Base-by-base conservation (phyloP, 1,140 invertebrate genomes). In the Ditylenchus dipsaci region DNA sequence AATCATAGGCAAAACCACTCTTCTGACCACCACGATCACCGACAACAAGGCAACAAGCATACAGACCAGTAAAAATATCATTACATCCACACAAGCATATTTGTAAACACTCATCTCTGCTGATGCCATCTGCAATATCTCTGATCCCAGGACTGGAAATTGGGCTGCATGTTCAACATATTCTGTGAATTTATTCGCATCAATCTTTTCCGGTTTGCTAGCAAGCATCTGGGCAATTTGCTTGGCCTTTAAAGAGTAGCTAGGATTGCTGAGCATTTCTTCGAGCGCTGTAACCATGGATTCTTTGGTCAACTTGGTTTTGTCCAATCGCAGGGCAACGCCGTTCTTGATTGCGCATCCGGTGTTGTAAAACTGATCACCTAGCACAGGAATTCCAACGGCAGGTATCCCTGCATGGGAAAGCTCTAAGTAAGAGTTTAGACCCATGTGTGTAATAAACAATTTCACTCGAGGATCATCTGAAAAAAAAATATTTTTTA, bases 391-490 rank as follows among this genome's bases (percentile, higher is more conserved):
- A n/a, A 65, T 69, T 23, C 33, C 45, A 13, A 79, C 29, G 59
- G 77, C 71, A 13, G 77, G 77, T 11, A 73, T 65, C 1, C 75
- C 75, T 27, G 78, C 57, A 56, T 77, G 66, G 15, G 76, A 21
- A n/a, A 71, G 53, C 65, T 79, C 77, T 1, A 69, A 53, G 38
- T 63, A 66, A n/a, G 74, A 68, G 57, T 79, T 79, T 23, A 65
- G 71, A 30, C 77, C 77, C 58, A 70, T 60, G 47, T 79, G 77
- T 15, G 77, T 72, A 58, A 79, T 77, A 66, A 79, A 79, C 5
- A 70, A n/a, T 21, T 69, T 73, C 30, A 70, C 65, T 21, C 68
- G 74, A 13, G 65, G 66, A 62, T 79, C 67, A 53, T 68, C 77
- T 71, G 68, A 66, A 63, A 70, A 21, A n/a, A n/a, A n/a, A n/a